Evolutionary conservation across 2,888 invertebrate species (phyloP).

Genomic region (Epirrhoe alternata): DNA sequence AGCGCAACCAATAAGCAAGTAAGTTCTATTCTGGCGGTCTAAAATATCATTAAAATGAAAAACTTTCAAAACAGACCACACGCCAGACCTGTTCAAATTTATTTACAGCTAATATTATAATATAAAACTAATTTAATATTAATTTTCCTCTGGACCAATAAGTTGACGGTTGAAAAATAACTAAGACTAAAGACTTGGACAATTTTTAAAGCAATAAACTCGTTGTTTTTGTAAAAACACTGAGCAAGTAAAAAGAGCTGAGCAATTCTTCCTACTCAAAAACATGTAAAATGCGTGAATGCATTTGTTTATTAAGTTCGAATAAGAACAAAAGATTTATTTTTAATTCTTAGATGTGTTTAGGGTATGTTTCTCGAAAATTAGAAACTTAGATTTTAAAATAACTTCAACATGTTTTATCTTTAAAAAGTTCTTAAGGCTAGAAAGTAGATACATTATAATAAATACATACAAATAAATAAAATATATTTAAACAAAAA

Average conservation of each 20-base stretch:
- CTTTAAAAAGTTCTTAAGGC: slow-evolving; percentile 49
- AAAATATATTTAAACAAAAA: slow-evolving; percentile 43
- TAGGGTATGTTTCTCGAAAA: slow-evolving; percentile 35
- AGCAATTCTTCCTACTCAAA: slow-evolving; percentile 14
- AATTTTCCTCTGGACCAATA: slow-evolving; percentile 58
- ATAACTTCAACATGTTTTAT: slow-evolving; percentile 68
- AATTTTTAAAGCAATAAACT: slow-evolving; percentile 20
- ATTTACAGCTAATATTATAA: slow-evolving; percentile 32
- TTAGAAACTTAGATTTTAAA: slow-evolving; percentile 50
- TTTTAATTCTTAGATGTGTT: slow-evolving; percentile 53
- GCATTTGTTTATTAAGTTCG: slow-evolving; percentile 47
- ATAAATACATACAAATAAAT: slow-evolving; percentile 36
- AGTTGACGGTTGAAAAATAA: slow-evolving; percentile 38
- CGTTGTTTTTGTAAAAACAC: slow-evolving; percentile 25
- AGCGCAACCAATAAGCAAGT: slow-evolving; percentile 53
- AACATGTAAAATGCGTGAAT: slow-evolving; percentile 48
- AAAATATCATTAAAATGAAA: slow-evolving; percentile 38
- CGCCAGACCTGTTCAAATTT: slow-evolving; percentile 47
- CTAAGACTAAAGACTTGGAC: slow-evolving; percentile 10
- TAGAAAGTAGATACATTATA: slow-evolving; percentile 43
- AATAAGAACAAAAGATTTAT: slow-evolving; percentile 46
- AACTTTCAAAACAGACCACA: slow-evolving; percentile 45
- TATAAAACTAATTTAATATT: slow-evolving; percentile 47
- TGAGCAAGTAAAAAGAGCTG: too few relatives aligned
- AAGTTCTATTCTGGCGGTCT: slow-evolving; percentile 55